Evolutionary conservation across 2,113 vertebrate species (phyloP), one percentile per base, ranked within the genome.

Genomic region (Xiphophorus couchianus): DNA sequence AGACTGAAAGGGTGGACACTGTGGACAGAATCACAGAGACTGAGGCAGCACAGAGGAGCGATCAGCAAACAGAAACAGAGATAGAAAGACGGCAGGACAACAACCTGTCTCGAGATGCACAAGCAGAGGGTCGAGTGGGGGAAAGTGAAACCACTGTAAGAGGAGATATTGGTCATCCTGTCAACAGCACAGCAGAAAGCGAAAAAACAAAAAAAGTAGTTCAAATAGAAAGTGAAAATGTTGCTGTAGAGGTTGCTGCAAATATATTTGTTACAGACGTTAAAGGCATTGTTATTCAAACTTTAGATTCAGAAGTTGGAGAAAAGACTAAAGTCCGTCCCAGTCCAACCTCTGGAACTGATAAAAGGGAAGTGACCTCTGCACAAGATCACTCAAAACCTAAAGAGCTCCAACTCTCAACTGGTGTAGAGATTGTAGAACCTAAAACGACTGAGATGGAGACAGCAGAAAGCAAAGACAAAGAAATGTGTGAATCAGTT

Each of bases 11-110:
- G 28, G 82, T 80, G 12, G 79, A 68, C 62, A 92, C 71, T 0
- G 87, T 0, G 11, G 81, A 93, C 78, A 79, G 89, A 64, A 85
- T 93, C 44, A 93, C 91, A 19, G 91, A 93, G 73, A 93, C 91
- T 11, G 90, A 89, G 68, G 82, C 5, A 64, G 90, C 90, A 10
- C 82, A 81, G 66, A 92, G 89, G 72, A 81, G 79, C 33, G 86
- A 92, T 0, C 88, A 83, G 27, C 80, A 82, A 65, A 91, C 80
- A 6, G 90, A 92, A 77, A 93, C 90, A 13, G 91, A 90, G 67
- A 68, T 62, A 25, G 82, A 84, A 1, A 91, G 86, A 83, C 67
- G 19, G 14, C 77, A 62, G 14, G 66, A 80, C 35, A 85, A 87
- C 71, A 88, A 89, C 74, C 80, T 87, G 42, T 64, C 51, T 7